A percentile compares a stretch with the other conserved stretches of the same genome.
These are phyloP conservation scores for Aspidiotus destructor DNA, from an alignment of 2,888 invertebrate genomes.

Conservation along the genomic window DNA sequence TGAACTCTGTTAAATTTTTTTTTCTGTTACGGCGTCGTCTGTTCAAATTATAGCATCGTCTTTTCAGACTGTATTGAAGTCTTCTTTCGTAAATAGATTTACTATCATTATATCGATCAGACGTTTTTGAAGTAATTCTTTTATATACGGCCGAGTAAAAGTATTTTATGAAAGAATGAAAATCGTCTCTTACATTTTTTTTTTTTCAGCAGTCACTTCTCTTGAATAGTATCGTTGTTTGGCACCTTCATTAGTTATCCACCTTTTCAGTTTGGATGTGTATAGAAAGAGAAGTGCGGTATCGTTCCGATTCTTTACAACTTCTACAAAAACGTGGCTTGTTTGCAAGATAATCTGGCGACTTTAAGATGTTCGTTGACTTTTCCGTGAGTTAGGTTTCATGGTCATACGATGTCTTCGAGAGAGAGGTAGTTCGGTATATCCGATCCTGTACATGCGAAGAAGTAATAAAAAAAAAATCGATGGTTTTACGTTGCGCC, in stretches of 20 bases:
- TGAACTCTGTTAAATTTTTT: too few species aligned
- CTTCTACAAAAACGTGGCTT: constrained; percentile 7
- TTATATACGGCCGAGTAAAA: too few species aligned
- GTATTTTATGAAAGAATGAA: too few species aligned
- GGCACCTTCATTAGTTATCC: not conserved
- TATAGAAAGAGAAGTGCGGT: not conserved
- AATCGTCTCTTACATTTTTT: too few species aligned
- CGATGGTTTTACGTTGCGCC: not conserved
- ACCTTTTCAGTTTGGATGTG: not conserved
- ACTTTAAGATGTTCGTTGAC: constrained; percentile 21
- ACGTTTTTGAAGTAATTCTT: too few species aligned
- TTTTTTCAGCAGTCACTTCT: too few species aligned
- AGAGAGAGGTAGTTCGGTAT: not conserved
- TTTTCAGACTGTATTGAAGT: too few species aligned
- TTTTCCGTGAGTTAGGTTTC: constrained; percentile 10
- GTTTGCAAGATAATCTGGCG: constrained; percentile 21
- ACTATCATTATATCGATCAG: too few species aligned
- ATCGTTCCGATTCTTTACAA: constrained; percentile 7
- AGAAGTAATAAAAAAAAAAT: constrained; percentile 2
- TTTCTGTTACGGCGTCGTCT: too few species aligned
- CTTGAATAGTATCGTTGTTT: too few species aligned
- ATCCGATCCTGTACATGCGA: not conserved
- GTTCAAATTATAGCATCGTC: too few species aligned
- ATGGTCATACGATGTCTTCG: constrained; percentile 14
- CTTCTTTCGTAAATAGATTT: too few species aligned